A percentile compares a stretch with the other conserved stretches of the same genome.
Evolutionary conservation across 2,113 vertebrate genomes (phyloP).

Genomic region (Leuciscus idus): DNA sequence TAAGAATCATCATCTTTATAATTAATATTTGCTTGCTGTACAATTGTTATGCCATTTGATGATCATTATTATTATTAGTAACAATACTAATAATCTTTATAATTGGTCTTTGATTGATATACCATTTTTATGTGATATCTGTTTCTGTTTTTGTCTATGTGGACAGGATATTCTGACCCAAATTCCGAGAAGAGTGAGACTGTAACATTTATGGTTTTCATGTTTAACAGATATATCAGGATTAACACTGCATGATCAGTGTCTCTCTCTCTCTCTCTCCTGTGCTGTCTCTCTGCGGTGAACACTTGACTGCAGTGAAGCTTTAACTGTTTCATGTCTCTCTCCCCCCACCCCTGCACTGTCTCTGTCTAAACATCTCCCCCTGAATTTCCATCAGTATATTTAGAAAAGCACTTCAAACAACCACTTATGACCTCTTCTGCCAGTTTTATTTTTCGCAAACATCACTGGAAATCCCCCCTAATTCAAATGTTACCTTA

Average conservation of each 20-base stretch:
- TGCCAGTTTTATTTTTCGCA: neutral
- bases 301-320: neutral
- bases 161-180: no score
- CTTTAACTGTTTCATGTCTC: neutral
- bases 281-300: conserved; percentile 11
- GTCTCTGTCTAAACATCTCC: neutral
- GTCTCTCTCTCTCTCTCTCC: neutral
- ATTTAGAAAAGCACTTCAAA: neutral
- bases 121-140: no score
- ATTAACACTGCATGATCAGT: neutral
- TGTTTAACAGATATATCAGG: neutral
- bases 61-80: no score
- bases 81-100: no score
- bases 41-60: no score
- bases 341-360: neutral
- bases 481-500: neutral
- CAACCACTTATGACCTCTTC: neutral
- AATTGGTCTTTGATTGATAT: no score
- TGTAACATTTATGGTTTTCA: neutral
- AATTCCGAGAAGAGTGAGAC: neutral
- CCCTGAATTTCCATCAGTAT: neutral
- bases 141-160: no score
- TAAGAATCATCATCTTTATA: no score
- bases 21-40: no score
- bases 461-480: neutral